These are phyloP conservation scores for Sitobion miscanthi DNA, from an alignment of 1,140 invertebrate species.

Conservation along the genomic window DNA sequence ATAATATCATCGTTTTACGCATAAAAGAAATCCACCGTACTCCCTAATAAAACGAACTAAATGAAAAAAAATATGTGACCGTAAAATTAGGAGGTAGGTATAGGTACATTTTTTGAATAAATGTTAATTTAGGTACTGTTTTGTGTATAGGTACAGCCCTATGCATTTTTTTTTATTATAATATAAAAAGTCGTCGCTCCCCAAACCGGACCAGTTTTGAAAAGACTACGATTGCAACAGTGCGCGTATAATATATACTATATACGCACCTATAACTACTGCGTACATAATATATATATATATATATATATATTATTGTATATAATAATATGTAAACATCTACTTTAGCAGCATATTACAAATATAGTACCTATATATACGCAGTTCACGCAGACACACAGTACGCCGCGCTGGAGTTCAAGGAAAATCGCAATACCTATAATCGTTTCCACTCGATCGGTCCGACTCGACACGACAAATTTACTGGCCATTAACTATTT, in stretches of 20 bases:
- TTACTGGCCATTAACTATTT: slow-evolving; percentile 17
- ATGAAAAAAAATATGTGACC: neutral
- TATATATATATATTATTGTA: too few species aligned
- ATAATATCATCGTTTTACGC: neutral
- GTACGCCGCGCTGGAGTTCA: neutral
- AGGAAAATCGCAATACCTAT: neutral
- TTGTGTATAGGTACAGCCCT: neutral
- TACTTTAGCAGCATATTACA: neutral
- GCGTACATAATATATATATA: too few species aligned
- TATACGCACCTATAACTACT: neutral
- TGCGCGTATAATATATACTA: neutral
- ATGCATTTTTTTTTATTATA: neutral
- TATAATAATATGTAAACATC: neutral
- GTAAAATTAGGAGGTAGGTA: neutral
- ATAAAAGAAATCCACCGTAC: neutral
- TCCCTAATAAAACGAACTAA: neutral
- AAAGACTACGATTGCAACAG: neutral
- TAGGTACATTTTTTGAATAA: neutral
- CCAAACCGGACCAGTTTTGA: neutral
- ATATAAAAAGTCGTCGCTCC: neutral
- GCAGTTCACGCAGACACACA: neutral
- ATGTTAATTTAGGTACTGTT: neutral
- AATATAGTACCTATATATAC: neutral
- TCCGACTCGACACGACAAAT: neutral
- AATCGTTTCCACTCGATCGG: neutral